phyloP scores from a whole-genome alignment of 2,797 vertebrate genomes.

The Chaunax sp. region DNA sequence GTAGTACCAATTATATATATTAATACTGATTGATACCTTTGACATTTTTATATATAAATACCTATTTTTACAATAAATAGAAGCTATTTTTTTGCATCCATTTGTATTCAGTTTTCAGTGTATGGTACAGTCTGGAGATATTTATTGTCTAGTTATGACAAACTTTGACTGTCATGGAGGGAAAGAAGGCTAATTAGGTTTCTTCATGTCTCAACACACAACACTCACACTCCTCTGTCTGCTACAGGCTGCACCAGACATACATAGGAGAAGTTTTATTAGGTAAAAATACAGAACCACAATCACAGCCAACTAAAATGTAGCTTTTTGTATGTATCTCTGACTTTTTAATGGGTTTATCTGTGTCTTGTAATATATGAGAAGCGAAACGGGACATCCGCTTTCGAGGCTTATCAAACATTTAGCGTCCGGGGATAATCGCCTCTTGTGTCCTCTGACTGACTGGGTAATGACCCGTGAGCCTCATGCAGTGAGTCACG shows the following conservation, averaged over 20 bases:
- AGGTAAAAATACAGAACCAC: not conserved
- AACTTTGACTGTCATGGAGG: slow-evolving; percentile 29
- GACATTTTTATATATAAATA: slow-evolving; percentile 14
- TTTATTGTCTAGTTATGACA: not conserved
- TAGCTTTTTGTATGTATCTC: not conserved
- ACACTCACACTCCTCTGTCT: slow-evolving; percentile 11
- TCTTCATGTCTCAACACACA: slow-evolving; percentile 53
- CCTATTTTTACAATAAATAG: slow-evolving; percentile 57
- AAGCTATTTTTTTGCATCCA: slow-evolving; percentile 5
- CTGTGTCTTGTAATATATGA: slow-evolving; percentile 16
- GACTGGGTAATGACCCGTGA: slow-evolving; percentile 65
- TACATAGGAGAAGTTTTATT: not conserved
- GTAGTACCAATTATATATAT: not conserved
- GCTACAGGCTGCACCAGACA: slow-evolving; percentile 16
- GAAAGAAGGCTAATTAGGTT: too few species aligned
- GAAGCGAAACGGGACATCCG: slow-evolving; percentile 62
- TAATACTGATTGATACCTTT: slow-evolving; percentile 16
- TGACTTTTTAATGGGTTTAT: not conserved
- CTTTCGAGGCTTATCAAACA: slow-evolving; percentile 67
- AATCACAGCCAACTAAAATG: not conserved
- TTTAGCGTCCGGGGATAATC: slow-evolving; percentile 67
- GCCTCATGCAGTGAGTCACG: slow-evolving; percentile 31
- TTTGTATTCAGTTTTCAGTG: not conserved
- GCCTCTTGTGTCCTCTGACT: slow-evolving; percentile 62
- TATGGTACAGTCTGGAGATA: slow-evolving; percentile 2